Percentiles rank a stretch among this genome's conserved stretches.
Evolutionary conservation across 2,888 invertebrate genomes (phyloP).

Genomic region (Rhyacophila evoluta): DNA sequence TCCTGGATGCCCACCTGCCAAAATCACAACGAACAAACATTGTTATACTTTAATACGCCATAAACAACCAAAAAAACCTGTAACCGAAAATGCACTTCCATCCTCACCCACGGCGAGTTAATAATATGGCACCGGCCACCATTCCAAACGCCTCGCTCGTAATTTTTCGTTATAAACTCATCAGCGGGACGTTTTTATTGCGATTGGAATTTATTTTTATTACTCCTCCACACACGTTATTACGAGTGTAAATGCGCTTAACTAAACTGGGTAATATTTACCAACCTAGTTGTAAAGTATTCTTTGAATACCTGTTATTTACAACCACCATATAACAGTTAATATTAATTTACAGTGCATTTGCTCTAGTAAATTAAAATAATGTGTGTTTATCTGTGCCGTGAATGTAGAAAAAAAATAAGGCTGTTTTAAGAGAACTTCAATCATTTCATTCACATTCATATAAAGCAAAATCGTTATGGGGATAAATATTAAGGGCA

Average conservation of each 20-base stretch:
- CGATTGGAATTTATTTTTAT: conserved; percentile 35
- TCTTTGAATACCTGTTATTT: conserved; percentile 13
- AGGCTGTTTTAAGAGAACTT: too few relatives aligned
- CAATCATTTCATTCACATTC: too few relatives aligned
- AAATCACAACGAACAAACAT: too few relatives aligned
- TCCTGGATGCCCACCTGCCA: too few relatives aligned
- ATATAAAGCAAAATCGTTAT: too few relatives aligned
- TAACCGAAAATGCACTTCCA: neutral
- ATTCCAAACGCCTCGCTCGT: conserved; percentile 29
- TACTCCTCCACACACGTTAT: conserved; percentile 20
- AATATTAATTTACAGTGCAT: neutral
- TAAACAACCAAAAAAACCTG: neutral
- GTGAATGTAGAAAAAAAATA: too few relatives aligned
- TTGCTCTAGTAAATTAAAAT: too few relatives aligned
- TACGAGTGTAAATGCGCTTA: conserved; percentile 15
- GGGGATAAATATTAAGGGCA: too few relatives aligned
- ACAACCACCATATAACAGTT: neutral
- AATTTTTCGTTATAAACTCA: conserved; percentile 38
- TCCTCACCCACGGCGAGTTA: neutral
- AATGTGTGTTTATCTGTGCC: too few relatives aligned
- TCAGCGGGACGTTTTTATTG: conserved; percentile 35
- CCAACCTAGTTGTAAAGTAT: neutral
- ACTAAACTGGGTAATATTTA: conserved; percentile 2
- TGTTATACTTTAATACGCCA: too few relatives aligned
- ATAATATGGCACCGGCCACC: conserved; percentile 26